These are phyloP conservation scores for Caenorhabditis doughertyi DNA, from an alignment of 2,888 invertebrate genomes.

Conservation along the genomic window DNA sequence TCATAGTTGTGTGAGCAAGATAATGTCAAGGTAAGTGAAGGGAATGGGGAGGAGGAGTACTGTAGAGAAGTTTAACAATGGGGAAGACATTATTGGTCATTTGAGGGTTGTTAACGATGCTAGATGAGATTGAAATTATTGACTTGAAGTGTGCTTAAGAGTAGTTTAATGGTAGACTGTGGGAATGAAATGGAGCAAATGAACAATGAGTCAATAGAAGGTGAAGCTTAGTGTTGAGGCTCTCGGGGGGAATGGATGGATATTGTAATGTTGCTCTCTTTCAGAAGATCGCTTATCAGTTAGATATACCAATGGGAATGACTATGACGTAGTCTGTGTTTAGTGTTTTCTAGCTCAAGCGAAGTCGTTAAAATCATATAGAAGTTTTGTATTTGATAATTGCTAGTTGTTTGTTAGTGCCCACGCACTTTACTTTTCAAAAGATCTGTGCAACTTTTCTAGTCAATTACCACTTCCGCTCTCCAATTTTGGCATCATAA, in stretches of 20 bases:
- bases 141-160: neutral
- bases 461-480: constrained; percentile 25
- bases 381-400: neutral
- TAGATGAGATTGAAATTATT: constrained; percentile 7
- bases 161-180: neutral
- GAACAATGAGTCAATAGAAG: neutral
- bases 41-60: neutral
- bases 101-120: constrained; percentile 9
- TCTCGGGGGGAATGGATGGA: neutral
- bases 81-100: neutral
- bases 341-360: neutral
- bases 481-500: constrained; percentile 31
- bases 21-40: constrained; percentile 73
- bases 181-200: neutral
- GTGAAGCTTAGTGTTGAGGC: neutral
- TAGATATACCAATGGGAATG: no score
- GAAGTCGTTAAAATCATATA: no score
- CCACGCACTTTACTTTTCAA: constrained; percentile 11
- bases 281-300: no score
- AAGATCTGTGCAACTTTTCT: neutral
- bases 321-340: neutral
- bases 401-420: neutral
- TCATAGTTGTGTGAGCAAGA: constrained; percentile 78
- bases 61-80: constrained; percentile 1
- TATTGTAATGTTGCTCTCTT: neutral